Base-by-base conservation (phyloP, 1,140 invertebrate species). In the Heliothis subflexa region DNA sequence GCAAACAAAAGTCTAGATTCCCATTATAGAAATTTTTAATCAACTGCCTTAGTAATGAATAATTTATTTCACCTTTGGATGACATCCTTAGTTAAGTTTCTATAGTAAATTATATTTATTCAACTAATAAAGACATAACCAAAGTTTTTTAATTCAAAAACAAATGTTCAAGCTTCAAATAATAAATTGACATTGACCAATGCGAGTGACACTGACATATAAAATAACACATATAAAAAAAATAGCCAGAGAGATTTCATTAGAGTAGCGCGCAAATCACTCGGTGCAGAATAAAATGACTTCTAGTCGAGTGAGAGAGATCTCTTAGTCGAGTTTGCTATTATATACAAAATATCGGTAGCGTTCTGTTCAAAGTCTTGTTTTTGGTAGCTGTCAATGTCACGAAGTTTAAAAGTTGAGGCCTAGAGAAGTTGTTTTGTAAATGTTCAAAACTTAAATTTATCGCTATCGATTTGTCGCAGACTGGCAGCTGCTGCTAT, bases 11-110 rank as follows among this genome's bases (percentile, higher is more conserved):
- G 13, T 77, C 76, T 70, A 82, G 72, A 71, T 62, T 82, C 55
- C 83, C 82, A 62, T 62, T 80, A 55, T 78, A 83, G 79, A 86
- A 85, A 78, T 82, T 25, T 57, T 49, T n/a, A 9, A 59, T 73
- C 21, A 73, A 14, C 25, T 49, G 33, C 4, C 18, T 73, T 47
- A 54, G 4, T 16, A 71, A 54, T 33, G 5, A 49, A 47, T 45
- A 16, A 71, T 33, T 52, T 59, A 3, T 3, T 59, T 47, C 55
- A 11, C 3, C 3, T 47, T 59, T 18, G n/a, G 33, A 33, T 1
- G 68, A 14, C 68, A 71, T 71, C 12, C 3, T 55, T 33, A 25
- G 21, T 25, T 25, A 14, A 1, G 1, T 55, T 55, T 25, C 12
- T 59, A 28, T 5, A 5, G 7, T 40, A 40, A 9, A 40, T 40